These are phyloP conservation scores for Octodon degus DNA, from an alignment of 2,113 vertebrate species.

Conservation along the genomic window DNA sequence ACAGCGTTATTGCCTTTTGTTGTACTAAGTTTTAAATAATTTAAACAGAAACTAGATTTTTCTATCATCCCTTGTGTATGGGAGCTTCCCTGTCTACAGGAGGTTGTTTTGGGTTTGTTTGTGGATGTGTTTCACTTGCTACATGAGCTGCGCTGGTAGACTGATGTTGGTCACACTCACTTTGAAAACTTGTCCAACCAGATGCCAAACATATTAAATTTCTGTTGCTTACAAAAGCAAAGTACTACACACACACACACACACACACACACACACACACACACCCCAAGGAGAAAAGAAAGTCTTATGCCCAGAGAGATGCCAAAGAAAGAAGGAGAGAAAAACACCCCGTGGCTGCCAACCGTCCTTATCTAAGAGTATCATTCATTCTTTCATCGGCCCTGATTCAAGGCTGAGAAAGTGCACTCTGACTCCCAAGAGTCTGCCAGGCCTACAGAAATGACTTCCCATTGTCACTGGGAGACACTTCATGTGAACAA, in stretches of 20 bases:
- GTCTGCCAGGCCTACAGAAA: background rate
- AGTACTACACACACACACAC: background rate
- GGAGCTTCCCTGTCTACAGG: background rate
- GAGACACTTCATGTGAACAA: background rate
- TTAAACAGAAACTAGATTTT: background rate
- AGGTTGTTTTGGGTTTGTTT: background rate
- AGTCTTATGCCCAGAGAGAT: conserved; percentile 1
- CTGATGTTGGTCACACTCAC: background rate
- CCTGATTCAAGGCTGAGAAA: conserved; percentile 17
- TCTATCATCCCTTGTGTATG: background rate
- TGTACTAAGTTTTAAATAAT: background rate
- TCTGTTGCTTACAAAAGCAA: background rate
- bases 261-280: background rate
- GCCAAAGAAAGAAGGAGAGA: background rate
- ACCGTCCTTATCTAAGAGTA: conserved; percentile 29
- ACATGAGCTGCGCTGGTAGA: background rate
- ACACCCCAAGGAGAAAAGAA: background rate
- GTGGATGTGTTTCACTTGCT: conserved; percentile 22
- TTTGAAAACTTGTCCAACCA: conserved; percentile 35
- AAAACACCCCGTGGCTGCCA: conserved; percentile 1
- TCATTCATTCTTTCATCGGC: background rate
- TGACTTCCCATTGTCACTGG: background rate
- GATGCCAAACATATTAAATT: conserved; percentile 6
- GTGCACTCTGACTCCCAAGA: background rate
- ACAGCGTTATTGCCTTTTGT: background rate